phyloP scores from a whole-genome alignment of 2,113 vertebrate genomes.

The Platysternon megacephalum region DNA sequence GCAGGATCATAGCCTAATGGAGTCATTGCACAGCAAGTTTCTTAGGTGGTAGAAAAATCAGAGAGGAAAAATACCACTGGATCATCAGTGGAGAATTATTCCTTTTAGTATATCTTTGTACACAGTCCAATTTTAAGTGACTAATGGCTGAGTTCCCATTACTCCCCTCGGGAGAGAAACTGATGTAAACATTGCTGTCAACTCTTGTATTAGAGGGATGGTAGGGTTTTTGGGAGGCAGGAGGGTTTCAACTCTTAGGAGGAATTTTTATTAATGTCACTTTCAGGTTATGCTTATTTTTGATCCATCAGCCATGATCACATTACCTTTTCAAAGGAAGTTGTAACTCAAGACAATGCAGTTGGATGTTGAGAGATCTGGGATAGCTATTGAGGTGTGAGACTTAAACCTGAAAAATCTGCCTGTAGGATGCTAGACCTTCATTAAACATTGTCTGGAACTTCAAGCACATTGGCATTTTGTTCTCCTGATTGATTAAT shows the following conservation, averaged over 20 bases:
- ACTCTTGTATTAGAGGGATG: background rate
- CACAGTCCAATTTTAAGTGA: constrained; percentile 9
- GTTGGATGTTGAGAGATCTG: constrained; percentile 6
- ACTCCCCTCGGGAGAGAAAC: background rate
- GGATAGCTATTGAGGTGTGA: constrained; percentile 37
- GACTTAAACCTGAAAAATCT: constrained; percentile 29
- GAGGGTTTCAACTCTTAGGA: background rate
- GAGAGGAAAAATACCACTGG: background rate
- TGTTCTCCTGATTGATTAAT: background rate
- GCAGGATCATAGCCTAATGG: background rate
- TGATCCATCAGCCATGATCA: background rate
- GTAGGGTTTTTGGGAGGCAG: background rate
- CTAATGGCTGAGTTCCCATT: background rate
- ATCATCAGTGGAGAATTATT: background rate
- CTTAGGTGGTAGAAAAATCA: background rate
- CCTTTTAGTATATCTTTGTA: background rate
- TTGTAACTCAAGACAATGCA: constrained; percentile 3
- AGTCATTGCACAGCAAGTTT: background rate
- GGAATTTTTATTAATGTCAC: background rate
- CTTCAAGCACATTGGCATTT: background rate
- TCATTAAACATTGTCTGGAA: background rate
- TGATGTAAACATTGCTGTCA: background rate
- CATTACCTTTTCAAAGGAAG: constrained; percentile 54
- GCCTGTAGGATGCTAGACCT: background rate
- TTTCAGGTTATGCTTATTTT: constrained; percentile 22